phyloP scores from a whole-genome alignment of 1,140 invertebrate genomes.

The Olivierus martensii region DNA sequence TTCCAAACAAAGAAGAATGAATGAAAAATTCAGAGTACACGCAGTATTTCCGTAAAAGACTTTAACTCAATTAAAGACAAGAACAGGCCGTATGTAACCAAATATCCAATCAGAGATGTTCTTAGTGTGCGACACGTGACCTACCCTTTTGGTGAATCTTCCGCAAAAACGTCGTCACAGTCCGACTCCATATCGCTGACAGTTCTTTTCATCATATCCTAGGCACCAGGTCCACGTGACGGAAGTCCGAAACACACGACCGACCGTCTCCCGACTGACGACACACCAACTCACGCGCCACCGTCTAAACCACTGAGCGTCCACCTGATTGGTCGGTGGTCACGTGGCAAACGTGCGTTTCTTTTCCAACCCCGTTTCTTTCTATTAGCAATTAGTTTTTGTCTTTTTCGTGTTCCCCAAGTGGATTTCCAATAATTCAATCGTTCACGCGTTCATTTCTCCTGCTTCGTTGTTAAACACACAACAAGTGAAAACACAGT shows the following conservation, averaged over 20 bases:
- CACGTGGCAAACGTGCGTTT: no score
- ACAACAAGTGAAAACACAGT: no score
- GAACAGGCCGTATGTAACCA: neutral
- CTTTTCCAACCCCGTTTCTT: no score
- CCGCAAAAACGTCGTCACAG: slow-evolving; percentile 31
- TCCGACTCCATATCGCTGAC: slow-evolving; percentile 32
- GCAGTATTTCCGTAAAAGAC: neutral
- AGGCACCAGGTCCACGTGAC: neutral
- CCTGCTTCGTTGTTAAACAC: no score
- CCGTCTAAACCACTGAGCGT: no score
- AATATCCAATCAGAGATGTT: neutral
- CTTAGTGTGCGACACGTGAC: slow-evolving; percentile 18
- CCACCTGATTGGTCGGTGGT: no score
- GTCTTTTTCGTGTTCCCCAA: no score
- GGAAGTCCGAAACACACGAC: neutral
- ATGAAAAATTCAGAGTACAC: neutral
- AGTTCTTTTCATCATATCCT: slow-evolving; percentile 30
- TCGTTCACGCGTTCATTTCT: no score
- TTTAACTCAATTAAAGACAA: neutral
- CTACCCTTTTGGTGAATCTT: slow-evolving; percentile 31
- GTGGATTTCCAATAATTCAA: no score
- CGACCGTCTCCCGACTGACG: neutral
- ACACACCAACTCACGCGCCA: neutral
- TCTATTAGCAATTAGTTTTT: no score
- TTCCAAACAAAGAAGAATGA: neutral